Evolutionary conservation across 2,888 invertebrate genomes (phyloP).

Genomic region (Orthosia cruda): DNA sequence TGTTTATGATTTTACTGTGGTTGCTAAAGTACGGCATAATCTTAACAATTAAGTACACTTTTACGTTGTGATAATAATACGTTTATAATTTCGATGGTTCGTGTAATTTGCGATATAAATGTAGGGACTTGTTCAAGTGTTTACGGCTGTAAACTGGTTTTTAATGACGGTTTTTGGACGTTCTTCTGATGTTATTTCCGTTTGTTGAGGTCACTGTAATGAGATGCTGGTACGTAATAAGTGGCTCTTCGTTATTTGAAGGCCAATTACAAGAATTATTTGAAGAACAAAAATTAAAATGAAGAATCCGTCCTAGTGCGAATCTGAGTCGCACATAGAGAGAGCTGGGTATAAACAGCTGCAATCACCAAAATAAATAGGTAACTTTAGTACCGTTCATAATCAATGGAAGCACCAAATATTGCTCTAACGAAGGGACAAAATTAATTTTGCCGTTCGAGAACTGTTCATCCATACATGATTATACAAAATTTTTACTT

Average conservation of each 20-base stretch:
- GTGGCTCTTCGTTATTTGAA: neutral
- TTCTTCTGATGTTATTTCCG: neutral
- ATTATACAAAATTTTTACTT: too few relatives aligned
- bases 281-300: too few relatives aligned
- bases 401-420: too few relatives aligned
- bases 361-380: too few relatives aligned
- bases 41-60: slow-evolving; percentile 62
- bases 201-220: neutral
- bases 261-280: too few relatives aligned
- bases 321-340: too few relatives aligned
- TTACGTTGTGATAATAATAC: slow-evolving; percentile 59
- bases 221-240: neutral
- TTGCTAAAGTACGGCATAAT: slow-evolving; percentile 60
- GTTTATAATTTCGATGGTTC: slow-evolving; percentile 57
- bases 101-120: slow-evolving; percentile 48
- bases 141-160: slow-evolving; percentile 3
- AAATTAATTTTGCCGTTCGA: too few relatives aligned
- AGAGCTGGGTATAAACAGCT: too few relatives aligned
- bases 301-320: too few relatives aligned
- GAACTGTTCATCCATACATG: too few relatives aligned
- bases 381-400: too few relatives aligned
- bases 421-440: too few relatives aligned
- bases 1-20: slow-evolving; percentile 65
- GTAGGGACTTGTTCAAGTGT: slow-evolving; percentile 2
- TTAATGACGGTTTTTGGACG: neutral